Conservation (phyloP, 1,140 invertebrate species). For the Reticulitermes speratus region DNA sequence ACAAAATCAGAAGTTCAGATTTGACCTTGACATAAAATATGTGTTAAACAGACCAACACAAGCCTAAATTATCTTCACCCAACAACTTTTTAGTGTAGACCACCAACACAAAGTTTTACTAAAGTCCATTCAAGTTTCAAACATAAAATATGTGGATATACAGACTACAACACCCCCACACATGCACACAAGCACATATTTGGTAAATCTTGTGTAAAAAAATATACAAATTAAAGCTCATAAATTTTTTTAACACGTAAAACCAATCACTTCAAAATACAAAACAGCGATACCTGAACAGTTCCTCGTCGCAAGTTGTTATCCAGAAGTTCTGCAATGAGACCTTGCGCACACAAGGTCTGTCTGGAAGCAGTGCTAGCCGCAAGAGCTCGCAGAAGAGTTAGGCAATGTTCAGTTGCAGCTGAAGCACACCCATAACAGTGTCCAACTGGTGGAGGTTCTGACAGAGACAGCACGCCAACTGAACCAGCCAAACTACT, state of each 20-base stretch:
- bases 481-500: slow-evolving; percentile 45
- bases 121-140: no score
- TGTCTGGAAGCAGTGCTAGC: slow-evolving; percentile 76
- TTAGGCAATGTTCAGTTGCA: slow-evolving; percentile 91
- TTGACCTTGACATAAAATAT: no score
- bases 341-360: slow-evolving; percentile 78
- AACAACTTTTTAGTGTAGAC: no score
- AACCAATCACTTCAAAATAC: not conserved
- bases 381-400: slow-evolving; percentile 86
- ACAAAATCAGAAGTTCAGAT: no score
- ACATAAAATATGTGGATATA: no score
- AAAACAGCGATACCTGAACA: slow-evolving; percentile 50
- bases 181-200: no score
- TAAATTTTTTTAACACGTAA: not conserved
- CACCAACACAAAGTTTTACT: no score
- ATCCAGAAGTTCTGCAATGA: slow-evolving; percentile 87
- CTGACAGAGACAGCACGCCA: slow-evolving; percentile 37
- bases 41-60: no score
- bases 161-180: no score
- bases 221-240: not conserved
- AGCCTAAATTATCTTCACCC: no score
- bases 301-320: slow-evolving; percentile 83
- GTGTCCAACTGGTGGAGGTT: slow-evolving; percentile 48
- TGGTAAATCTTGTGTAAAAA: not conserved
- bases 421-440: slow-evolving; percentile 85